phyloP scores from a whole-genome alignment of 2,888 invertebrate genomes.

The Tipula helvola region DNA sequence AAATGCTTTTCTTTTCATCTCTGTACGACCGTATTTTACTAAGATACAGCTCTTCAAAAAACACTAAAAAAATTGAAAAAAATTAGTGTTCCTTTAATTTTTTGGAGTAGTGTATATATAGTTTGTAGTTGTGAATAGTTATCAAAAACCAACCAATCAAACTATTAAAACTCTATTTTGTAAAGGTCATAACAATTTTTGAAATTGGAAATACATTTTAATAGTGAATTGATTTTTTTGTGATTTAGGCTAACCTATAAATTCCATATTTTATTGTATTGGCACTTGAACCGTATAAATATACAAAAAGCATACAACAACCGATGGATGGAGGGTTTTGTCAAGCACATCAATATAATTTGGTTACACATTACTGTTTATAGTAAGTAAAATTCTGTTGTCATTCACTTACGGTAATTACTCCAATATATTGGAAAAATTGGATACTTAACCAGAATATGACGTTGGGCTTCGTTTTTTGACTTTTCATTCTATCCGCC shows the following conservation, averaged over 20 bases:
- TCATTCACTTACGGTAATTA: not conserved
- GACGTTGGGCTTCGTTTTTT: not conserved
- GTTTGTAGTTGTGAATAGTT: not conserved
- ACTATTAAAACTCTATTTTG: not conserved
- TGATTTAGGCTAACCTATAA: not conserved
- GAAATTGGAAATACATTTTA: not conserved
- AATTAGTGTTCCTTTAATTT: too few relatives aligned
- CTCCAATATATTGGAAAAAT: not conserved
- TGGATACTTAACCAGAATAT: too few relatives aligned
- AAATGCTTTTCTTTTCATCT: too few relatives aligned
- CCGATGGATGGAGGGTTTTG: not conserved
- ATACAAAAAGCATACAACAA: not conserved
- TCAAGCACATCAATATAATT: not conserved
- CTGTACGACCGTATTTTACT: too few relatives aligned
- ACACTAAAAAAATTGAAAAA: too few relatives aligned
- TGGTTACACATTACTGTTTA: not conserved
- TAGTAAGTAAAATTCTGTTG: not conserved
- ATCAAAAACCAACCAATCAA: not conserved
- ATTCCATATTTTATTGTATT: not conserved
- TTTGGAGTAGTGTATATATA: too few relatives aligned
- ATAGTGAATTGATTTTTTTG: not conserved
- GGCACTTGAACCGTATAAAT: not conserved
- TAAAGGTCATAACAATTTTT: not conserved
- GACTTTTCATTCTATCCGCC: not conserved
- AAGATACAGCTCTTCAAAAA: too few relatives aligned